Evolutionary conservation across 2,888 invertebrate species (phyloP).

Genomic region (Heteromurus nitidus): DNA sequence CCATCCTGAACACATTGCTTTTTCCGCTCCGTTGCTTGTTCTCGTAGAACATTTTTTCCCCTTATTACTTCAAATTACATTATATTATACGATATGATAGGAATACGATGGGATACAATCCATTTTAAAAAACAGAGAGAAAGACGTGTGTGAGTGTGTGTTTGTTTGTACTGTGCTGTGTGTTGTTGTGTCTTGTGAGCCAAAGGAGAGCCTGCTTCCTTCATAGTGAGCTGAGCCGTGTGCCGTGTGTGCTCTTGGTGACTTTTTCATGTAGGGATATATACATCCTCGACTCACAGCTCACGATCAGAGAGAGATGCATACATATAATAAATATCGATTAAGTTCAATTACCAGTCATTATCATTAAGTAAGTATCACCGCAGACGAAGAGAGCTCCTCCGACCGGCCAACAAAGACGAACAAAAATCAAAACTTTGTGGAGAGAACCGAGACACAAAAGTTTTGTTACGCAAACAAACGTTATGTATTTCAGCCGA

Average conservation of each 20-base stretch:
- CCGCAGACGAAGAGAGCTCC: constrained; percentile 45
- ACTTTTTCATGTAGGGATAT: constrained; percentile 31
- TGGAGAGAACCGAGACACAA: neutral
- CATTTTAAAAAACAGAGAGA: constrained; percentile 16
- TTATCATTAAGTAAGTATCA: constrained; percentile 69
- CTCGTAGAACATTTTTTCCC: neutral
- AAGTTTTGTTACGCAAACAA: constrained; percentile 5
- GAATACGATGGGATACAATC: constrained; percentile 23
- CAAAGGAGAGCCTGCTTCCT: constrained; percentile 21
- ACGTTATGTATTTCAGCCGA: no score
- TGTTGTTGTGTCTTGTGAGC: neutral
- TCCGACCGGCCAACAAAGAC: constrained; percentile 44
- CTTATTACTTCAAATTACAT: constrained; percentile 21
- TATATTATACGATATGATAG: constrained; percentile 12
- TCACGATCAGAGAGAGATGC: constrained; percentile 10
- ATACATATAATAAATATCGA: constrained; percentile 70
- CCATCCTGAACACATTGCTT: constrained; percentile 2
- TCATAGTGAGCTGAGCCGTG: neutral
- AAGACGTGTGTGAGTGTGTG: constrained; percentile 10
- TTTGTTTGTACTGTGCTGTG: neutral
- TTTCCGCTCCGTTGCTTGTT: constrained; percentile 30
- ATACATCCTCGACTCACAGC: constrained; percentile 18
- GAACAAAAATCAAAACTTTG: neutral
- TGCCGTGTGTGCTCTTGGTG: constrained; percentile 30
- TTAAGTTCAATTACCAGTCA: constrained; percentile 73